Evolutionary conservation across 2,797 vertebrate genomes (phyloP).

Genomic region (Gadopsis bispinosus): DNA sequence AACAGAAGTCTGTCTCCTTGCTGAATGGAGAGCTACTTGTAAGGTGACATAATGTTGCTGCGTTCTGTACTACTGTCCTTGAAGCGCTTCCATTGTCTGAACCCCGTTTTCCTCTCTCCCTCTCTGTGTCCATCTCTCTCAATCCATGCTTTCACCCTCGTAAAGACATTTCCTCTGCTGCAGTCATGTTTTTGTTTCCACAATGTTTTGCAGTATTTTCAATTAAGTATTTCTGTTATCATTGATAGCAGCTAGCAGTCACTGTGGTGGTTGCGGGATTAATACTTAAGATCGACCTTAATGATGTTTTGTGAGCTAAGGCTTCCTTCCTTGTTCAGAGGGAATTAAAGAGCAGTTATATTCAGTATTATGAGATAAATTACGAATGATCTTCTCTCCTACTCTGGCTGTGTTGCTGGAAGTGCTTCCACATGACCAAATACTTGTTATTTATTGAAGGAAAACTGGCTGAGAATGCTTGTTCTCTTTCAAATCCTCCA

Average conservation of each 20-base stretch:
- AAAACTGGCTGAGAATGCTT: conserved; percentile 16
- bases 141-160: no score
- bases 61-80: neutral
- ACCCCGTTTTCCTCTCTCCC: neutral
- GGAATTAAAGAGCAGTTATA: conserved; percentile 38
- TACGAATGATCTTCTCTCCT: conserved; percentile 22
- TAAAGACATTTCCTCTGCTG: neutral
- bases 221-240: neutral
- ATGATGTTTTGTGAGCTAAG: conserved; percentile 25
- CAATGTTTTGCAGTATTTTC: neutral
- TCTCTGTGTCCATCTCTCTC: neutral
- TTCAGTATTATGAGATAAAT: conserved; percentile 25
- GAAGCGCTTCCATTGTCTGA: neutral
- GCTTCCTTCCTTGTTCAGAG: neutral
- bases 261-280: neutral
- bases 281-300: neutral
- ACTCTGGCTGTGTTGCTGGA: conserved; percentile 14
- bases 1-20: neutral
- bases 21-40: neutral
- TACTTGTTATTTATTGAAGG: conserved; percentile 26
- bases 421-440: conserved; percentile 13
- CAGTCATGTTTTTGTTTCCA: neutral
- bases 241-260: neutral
- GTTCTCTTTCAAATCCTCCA: conserved; percentile 14
- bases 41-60: neutral